Conservation (phyloP, 2,113 vertebrate species). For the Cairina moschata region DNA sequence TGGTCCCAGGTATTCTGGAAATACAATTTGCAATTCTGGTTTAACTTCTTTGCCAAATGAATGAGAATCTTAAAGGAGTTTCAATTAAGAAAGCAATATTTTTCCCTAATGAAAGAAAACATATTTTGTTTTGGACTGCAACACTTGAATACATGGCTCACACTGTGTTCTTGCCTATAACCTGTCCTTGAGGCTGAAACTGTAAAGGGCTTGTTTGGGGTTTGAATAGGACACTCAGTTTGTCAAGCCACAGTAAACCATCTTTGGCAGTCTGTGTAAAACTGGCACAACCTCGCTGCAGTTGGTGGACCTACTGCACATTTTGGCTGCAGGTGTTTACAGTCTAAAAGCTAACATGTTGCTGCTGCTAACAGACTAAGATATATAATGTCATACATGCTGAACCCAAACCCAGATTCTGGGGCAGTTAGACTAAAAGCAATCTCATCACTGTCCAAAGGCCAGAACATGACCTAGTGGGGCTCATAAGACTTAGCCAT, state of each 20-base stretch:
- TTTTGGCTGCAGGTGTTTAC: background rate
- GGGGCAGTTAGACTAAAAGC: background rate
- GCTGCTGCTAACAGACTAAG: background rate
- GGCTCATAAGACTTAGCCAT: background rate
- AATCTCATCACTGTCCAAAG: background rate
- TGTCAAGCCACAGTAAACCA: background rate
- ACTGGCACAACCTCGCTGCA: background rate
- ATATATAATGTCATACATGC: rapidly evolving
- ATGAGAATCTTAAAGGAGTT: background rate
- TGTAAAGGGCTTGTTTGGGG: background rate
- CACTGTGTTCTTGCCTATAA: background rate
- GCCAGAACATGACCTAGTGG: background rate
- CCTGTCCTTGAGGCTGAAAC: background rate
- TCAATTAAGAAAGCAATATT: background rate
- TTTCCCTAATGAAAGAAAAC: background rate
- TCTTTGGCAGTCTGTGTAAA: rapidly evolving
- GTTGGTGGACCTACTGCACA: rapidly evolving
- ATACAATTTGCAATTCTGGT: background rate
- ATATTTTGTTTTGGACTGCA: background rate
- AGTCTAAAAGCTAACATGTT: background rate
- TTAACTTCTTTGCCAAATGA: background rate
- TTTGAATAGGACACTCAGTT: background rate
- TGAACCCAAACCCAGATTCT: background rate
- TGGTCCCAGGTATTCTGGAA: background rate
- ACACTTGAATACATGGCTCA: background rate